Base-by-base conservation (phyloP, 2,797 vertebrate genomes). In the Bovichtus diacanthus region DNA sequence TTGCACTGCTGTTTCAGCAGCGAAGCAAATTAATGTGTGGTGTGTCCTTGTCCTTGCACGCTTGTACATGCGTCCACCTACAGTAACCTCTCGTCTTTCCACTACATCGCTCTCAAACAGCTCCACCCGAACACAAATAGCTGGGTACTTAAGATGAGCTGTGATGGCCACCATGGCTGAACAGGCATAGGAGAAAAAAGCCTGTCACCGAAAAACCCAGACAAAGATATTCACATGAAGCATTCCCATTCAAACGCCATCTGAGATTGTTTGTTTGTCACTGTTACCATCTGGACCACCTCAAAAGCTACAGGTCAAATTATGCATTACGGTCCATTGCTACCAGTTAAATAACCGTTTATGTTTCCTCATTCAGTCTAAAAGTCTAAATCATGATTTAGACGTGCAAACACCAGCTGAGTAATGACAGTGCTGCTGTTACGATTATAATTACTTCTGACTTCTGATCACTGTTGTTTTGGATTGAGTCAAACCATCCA, bases 401-500 rank as follows among this genome's bases (percentile, higher is more conserved):
- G 25, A 46, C 41, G 43, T 16, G 36, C 29, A 68, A 54, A 77
- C 53, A 44, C 54, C 63, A 62, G 58, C 18, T 51, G 34, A 39
- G 34, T 55, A 29, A 65, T 69, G 25, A 49, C 25, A 53, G 31
- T 10, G 27, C 18, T n/a, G 46, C 18, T 67, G 55, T 70, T 41
- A 19, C 61, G 44, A 74, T 47, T 13, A 44, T 51, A 46, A 70
- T 76, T 56, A 65, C 41, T 49, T 46, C 21, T 68, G 16, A 64
- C 55, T 62, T 72, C 38, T 67, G 29, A 71, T 53, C 41, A 27
- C 54, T 55, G 59, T 39, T 73, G 51, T 70, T 74, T 61, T 56
- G 47, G 31, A 25, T 3, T 67, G 70, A 74, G 55, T 82, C 62
- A 78, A 56, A 61, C 25, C 47, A 39, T 21, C 56, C 39, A 34